Percentiles rank a stretch among this genome's conserved stretches.
These are phyloP conservation scores for Pseudorasbora parva DNA, from an alignment of 2,113 vertebrate genomes.

Conservation along the genomic window DNA sequence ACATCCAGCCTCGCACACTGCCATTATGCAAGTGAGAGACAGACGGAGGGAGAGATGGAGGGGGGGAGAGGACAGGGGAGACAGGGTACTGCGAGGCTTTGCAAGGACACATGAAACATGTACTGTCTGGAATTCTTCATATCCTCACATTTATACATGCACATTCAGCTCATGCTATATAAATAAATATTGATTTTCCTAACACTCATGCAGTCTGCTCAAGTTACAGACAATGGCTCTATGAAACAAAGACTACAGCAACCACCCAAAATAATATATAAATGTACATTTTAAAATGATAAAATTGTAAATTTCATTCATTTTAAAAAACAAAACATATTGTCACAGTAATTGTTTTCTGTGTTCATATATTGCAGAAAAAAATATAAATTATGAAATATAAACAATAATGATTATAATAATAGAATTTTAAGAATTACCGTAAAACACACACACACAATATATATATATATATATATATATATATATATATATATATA, in stretches of 20 bases:
- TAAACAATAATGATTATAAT: not conserved
- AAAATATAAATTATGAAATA: not conserved
- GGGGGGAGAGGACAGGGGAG: not conserved
- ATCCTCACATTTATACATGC: conserved; percentile 26
- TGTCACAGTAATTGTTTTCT: not conserved
- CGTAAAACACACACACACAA: too few relatives aligned
- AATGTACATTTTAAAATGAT: not conserved
- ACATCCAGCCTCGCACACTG: conserved; percentile 19
- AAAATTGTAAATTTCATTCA: too few relatives aligned
- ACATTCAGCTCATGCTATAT: conserved; percentile 15
- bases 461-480: not conserved
- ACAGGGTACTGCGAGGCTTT: conserved; percentile 18
- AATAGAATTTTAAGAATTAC: not conserved
- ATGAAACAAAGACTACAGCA: not conserved
- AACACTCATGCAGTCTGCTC: not conserved
- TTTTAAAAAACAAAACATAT: too few relatives aligned
- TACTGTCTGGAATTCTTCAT: conserved; percentile 16
- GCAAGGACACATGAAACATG: conserved; percentile 46
- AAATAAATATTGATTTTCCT: conserved; percentile 26
- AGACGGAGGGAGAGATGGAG: not conserved
- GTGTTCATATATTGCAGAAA: not conserved
- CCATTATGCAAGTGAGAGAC: conserved; percentile 52
- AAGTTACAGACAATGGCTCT: conserved; percentile 26
- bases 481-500: not conserved
- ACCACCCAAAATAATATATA: not conserved